Conservation (phyloP, 2,888 invertebrate species). For the Steromphala cineraria region DNA sequence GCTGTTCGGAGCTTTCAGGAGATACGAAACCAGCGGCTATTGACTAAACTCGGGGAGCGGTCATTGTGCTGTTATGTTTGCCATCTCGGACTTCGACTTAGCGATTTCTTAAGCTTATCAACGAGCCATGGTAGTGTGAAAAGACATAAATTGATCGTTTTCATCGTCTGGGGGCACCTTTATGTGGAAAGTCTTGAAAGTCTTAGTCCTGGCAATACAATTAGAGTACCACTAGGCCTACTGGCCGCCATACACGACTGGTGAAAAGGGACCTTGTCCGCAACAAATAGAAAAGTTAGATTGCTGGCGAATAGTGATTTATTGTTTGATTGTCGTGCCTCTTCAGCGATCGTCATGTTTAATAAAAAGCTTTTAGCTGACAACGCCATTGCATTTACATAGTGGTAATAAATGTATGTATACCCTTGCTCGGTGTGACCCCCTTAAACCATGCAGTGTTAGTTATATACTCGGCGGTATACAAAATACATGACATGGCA, state of each 20-base stretch:
- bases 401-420: background rate
- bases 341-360: conserved; percentile 5
- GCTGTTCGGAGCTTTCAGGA: background rate
- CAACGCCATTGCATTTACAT: background rate
- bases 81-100: background rate
- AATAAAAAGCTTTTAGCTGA: background rate
- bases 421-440: background rate
- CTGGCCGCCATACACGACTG: background rate
- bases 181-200: background rate
- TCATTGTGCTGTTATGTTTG: conserved; percentile 1
- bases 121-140: background rate
- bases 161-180: background rate
- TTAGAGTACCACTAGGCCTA: background rate
- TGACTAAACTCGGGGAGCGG: background rate
- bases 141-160: conserved; percentile 20
- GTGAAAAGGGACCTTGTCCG: background rate
- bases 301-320: conserved; percentile 1
- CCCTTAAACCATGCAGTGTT: background rate
- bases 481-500: background rate
- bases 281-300: conserved; percentile 3
- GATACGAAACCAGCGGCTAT: conserved; percentile 14
- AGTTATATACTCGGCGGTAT: background rate
- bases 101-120: conserved; percentile 20
- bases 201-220: background rate
- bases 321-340: background rate